phyloP scores from a whole-genome alignment of 2,113 vertebrate genomes.

The Dolichallabes microphthalmus region DNA sequence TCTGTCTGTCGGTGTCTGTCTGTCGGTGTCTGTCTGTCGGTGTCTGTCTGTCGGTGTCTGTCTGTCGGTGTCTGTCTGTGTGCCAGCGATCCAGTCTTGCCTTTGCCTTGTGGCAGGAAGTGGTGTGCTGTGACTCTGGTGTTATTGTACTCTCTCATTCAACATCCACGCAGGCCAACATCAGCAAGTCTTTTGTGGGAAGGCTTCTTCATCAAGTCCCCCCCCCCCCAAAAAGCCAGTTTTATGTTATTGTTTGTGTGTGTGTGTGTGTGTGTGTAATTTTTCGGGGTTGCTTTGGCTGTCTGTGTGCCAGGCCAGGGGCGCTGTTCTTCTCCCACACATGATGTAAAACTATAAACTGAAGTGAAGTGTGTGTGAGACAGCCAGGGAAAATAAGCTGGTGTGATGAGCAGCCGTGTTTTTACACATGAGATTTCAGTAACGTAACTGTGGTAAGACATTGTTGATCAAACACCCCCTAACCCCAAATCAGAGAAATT shows the following conservation, averaged over 20 bases:
- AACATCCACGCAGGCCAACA: slow-evolving; percentile 54
- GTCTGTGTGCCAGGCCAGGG: slow-evolving; percentile 4
- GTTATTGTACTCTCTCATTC: slow-evolving; percentile 40
- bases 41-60: too few species aligned
- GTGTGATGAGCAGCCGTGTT: neutral
- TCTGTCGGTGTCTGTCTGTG: too few species aligned
- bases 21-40: too few species aligned
- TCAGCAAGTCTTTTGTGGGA: slow-evolving; percentile 29
- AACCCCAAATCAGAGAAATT: too few species aligned
- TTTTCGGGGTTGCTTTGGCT: neutral
- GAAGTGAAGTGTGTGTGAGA: neutral
- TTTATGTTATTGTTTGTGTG: slow-evolving; percentile 14
- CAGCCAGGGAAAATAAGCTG: neutral
- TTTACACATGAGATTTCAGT: neutral
- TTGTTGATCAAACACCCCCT: neutral
- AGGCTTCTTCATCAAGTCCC: neutral
- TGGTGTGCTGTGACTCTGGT: slow-evolving; percentile 52
- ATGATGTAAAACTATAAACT: slow-evolving; percentile 22
- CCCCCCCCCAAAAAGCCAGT: neutral
- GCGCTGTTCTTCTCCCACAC: neutral
- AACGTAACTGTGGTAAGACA: neutral
- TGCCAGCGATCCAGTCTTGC: slow-evolving; percentile 41
- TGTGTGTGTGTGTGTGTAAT: neutral
- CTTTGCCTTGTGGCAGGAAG: slow-evolving; percentile 54
- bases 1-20: too few species aligned